These are phyloP conservation scores for Scaptomyza pallida DNA, from an alignment of 1,140 invertebrate species.

Conservation along the genomic window DNA sequence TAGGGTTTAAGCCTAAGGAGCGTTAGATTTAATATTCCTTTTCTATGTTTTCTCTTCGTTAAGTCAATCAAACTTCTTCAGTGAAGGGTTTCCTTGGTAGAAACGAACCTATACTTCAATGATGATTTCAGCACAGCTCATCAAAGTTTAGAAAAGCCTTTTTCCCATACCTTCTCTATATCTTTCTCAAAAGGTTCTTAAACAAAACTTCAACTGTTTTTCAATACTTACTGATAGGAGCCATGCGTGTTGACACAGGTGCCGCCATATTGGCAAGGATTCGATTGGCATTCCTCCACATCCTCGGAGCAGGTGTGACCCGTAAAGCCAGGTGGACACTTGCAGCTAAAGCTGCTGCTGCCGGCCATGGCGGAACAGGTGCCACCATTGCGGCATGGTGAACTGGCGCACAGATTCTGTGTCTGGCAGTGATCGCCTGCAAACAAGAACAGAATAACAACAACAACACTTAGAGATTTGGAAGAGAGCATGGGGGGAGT, in stretches of 20 bases:
- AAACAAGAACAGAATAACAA: no score
- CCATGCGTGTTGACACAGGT: conserved; percentile 94
- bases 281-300: conserved; percentile 92
- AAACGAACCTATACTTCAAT: no score
- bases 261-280: conserved; percentile 91
- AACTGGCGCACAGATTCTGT: conserved; percentile 94
- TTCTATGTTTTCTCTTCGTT: no score
- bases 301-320: conserved; percentile 94
- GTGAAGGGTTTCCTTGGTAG: no score
- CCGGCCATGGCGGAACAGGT: conserved; percentile 90
- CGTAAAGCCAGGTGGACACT: conserved; percentile 93
- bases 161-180: no score
- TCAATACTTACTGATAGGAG: conserved; percentile 93
- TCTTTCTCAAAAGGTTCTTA: no score
- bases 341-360: conserved; percentile 90
- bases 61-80: no score
- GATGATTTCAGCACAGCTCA: no score
- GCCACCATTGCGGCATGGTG: conserved; percentile 94
- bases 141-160: no score
- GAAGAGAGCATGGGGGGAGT: neutral
- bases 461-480: no score
- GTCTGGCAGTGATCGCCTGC: conserved; percentile 93
- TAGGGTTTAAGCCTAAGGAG: no score
- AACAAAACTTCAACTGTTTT: neutral
- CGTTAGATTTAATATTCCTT: no score